Percentiles rank a stretch among this genome's conserved stretches.
Evolutionary conservation across 2,888 invertebrate genomes (phyloP).

Genomic region (Stenolophus ochropezus): DNA sequence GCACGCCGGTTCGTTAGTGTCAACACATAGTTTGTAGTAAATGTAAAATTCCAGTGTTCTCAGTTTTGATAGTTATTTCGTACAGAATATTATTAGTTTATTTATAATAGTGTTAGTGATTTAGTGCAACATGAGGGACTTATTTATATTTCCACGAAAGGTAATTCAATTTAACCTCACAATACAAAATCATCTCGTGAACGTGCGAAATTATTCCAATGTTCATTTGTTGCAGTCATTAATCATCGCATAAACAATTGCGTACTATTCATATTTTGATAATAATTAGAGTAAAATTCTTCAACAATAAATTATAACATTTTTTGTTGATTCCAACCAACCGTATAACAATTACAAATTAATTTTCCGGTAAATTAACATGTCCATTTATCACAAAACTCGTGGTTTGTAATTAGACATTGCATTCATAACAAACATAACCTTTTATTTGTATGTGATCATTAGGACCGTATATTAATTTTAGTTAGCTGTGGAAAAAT

Average conservation of each 20-base stretch:
- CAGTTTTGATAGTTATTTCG: neutral
- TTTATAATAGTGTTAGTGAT: constrained; percentile 5
- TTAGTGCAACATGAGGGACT: neutral
- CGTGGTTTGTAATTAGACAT: constrained; percentile 25
- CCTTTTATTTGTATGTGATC: constrained; percentile 47
- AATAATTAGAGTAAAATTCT: neutral
- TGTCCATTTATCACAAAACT: constrained; percentile 38
- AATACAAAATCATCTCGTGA: neutral
- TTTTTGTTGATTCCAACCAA: neutral
- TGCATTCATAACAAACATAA: constrained; percentile 31
- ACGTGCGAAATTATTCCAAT: constrained; percentile 17
- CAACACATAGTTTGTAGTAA: neutral
- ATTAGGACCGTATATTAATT: constrained; percentile 49
- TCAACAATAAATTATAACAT: neutral
- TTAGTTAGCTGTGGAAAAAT: constrained; percentile 43
- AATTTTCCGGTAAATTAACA: constrained; percentile 39
- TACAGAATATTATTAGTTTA: constrained; percentile 1
- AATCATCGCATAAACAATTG: neutral
- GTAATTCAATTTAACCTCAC: constrained; percentile 3
- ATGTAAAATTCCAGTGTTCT: too few species aligned
- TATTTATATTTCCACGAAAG: constrained; percentile 13
- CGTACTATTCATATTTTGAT: constrained; percentile 5
- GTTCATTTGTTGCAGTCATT: neutral
- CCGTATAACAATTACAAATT: constrained; percentile 30
- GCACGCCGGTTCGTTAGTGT: neutral